These are phyloP conservation scores for Octonoba sinensis DNA, from an alignment of 2,888 invertebrate species.

Conservation along the genomic window DNA sequence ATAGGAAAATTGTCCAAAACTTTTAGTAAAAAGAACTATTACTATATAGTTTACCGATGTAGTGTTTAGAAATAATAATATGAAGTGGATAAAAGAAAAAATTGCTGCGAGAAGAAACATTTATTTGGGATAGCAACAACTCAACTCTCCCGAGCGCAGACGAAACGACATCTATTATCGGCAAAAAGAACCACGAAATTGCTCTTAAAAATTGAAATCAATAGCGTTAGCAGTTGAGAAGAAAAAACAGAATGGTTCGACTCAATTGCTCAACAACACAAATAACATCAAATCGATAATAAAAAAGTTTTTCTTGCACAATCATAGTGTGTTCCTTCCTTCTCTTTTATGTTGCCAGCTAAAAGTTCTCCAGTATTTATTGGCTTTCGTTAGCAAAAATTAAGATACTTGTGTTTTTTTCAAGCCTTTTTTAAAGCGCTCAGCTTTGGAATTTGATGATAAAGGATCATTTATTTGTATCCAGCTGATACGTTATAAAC, in stretches of 20 bases:
- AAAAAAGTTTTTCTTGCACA: slow-evolving; percentile 26
- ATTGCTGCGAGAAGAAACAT: slow-evolving; percentile 39
- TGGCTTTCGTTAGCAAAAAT: slow-evolving; percentile 51
- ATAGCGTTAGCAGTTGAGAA: slow-evolving; percentile 9
- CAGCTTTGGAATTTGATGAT: slow-evolving; percentile 20
- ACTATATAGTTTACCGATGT: slow-evolving; percentile 38
- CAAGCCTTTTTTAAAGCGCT: slow-evolving; percentile 28
- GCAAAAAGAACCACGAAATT: slow-evolving; percentile 57
- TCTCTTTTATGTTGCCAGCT: neutral
- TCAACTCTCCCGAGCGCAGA: slow-evolving; percentile 45
- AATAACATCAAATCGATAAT: slow-evolving; percentile 57
- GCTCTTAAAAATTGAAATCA: slow-evolving; percentile 63
- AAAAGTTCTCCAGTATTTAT: slow-evolving; percentile 37
- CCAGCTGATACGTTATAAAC: neutral
- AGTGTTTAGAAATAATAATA: slow-evolving; percentile 9
- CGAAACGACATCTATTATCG: slow-evolving; percentile 61
- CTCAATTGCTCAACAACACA: slow-evolving; percentile 57
- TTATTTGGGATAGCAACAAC: slow-evolving; percentile 59
- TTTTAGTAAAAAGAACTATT: slow-evolving; percentile 20
- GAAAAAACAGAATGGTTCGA: slow-evolving; percentile 13
- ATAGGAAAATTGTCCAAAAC: neutral
- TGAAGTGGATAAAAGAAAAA: slow-evolving; percentile 4
- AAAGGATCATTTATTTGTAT: slow-evolving; percentile 26
- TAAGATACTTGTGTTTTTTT: slow-evolving; percentile 27
- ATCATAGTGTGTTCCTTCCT: neutral